phyloP scores from a whole-genome alignment of 2,888 invertebrate genomes.

The Pandemis corylana region DNA sequence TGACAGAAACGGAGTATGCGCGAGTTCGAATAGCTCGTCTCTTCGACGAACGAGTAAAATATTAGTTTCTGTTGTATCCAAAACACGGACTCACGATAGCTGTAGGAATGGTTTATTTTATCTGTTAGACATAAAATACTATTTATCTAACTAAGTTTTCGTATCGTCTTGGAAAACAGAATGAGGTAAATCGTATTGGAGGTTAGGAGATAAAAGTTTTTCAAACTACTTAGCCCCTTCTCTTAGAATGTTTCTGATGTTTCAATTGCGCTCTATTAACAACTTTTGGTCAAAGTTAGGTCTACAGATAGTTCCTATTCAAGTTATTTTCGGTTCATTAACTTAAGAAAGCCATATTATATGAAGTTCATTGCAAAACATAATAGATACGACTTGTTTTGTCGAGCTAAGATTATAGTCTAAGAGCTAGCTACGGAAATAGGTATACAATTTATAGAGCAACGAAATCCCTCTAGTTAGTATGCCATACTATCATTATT shows the following conservation, averaged over 20 bases:
- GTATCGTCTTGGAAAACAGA: neutral
- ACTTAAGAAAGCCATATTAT: neutral
- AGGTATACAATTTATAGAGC: too few relatives aligned
- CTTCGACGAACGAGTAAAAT: neutral
- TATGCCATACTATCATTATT: too few relatives aligned
- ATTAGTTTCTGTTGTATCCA: neutral
- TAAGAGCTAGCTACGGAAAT: too few relatives aligned
- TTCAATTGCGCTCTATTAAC: constrained; percentile 2
- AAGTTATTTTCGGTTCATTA: neutral
- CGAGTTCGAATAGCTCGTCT: constrained; percentile 41
- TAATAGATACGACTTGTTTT: too few relatives aligned
- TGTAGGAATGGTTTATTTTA: too few relatives aligned
- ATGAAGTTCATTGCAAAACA: neutral
- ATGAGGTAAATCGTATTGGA: neutral
- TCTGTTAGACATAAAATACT: neutral
- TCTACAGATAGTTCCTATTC: neutral
- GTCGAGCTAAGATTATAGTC: too few relatives aligned
- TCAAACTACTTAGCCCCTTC: neutral
- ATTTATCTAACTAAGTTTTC: neutral
- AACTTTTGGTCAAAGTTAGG: constrained; percentile 2
- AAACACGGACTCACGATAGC: neutral
- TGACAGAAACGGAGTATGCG: constrained; percentile 57
- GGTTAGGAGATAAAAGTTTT: constrained; percentile 1
- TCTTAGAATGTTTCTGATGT: neutral
- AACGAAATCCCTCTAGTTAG: too few relatives aligned